Base-by-base conservation (phyloP, 2,797 vertebrate species). In the Phoeniculus purpureus region DNA sequence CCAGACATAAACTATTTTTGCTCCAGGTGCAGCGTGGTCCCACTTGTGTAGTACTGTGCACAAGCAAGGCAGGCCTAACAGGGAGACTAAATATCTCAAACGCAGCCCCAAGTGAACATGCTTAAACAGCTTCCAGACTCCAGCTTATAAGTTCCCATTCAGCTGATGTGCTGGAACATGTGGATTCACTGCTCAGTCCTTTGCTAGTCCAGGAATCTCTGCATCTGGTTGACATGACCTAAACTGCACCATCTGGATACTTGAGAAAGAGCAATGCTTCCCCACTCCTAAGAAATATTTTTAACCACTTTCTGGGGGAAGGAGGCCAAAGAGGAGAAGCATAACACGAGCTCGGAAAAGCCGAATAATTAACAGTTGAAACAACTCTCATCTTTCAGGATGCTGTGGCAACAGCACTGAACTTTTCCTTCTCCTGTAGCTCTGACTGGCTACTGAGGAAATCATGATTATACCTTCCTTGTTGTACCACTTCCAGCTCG, bases 381-480 rank as follows among this genome's bases (percentile, higher is more conserved):
- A 86, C 37, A 93, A 21, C 8, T 76, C 60, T 75, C 73, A 19
- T 65, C 52, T 92, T 94, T 75, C 83, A 93, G 45, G 80, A 65
- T 5, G 4, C 59, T 61, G 55, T 85, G 73, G 90, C 73, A 89
- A 72, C 1, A 2, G 19, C 65, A 83, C 62, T 62, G 48, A 87
- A 25, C 26, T 34, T 89, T 91, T 89, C 50, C 65, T 80, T 92
- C 87, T 64, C 20, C 48, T 66, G 25, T 45, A 82, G 37, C 17
- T 75, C 40, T 59, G 70, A 78, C 81, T 73, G 66, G 55, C 73
- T 93, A 62, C 73, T 68, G 85, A 92, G 81, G 79, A 96, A 91
- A 70, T 90, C 81, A 65, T 82, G 84, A 91, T 93, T 93, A 93
- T 85, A 90, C 90, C 75, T 94, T 93, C 76, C 47, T 52, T 72